Base-by-base conservation (phyloP, 1,140 invertebrate genomes). In the Cotesia vestalis region DNA sequence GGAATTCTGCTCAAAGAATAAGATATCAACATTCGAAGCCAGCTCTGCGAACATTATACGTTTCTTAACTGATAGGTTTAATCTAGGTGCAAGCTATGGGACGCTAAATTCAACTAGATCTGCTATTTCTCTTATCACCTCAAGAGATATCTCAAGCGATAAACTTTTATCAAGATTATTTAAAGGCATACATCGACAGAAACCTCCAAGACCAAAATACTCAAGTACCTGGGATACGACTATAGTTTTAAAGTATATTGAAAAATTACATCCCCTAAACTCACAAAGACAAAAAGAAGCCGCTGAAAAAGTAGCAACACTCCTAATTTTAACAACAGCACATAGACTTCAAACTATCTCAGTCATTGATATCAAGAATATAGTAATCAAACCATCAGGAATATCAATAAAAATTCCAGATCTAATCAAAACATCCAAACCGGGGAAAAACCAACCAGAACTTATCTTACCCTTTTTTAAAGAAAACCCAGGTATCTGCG, bases 91-190 rank as follows among this genome's bases (percentile, higher is more conserved):
- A 11, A 70, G 71, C 57, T 78, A 78, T 69, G 75, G 76, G 6
- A 77, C 77, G 4, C 59, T 79, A 36, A 81, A 79, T 55, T 73
- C 72, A 3, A 61, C 69, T 62, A 57, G 75, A 51, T 78, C 77
- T 17, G 79, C 79, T 4, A 61, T 80, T n/a, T 72, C 77, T 20
- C 63, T 79, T 0, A 59, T 79, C 3, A 17, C 68, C 46, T 51
- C 46, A 51, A 6, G 46, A 51, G 69, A 51, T 1, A 51, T 51
- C 5, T 51, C 46, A 12, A 51, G 46, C 12, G 46, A 51, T 12
- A 51, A 51, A 51, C 12, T 51, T 9, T 67, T 80, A 2, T 71
- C 69, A 20, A 52, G 78, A 35, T 78, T 79, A 53, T 75, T 78
- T 20, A 81, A 77, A 71, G 5, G 46, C 46, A 51, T 51, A 51